Percentiles rank a stretch among this genome's conserved stretches.
These are phyloP conservation scores for Manis javanica DNA, from an alignment of 2,797 vertebrate genomes.

Conservation along the genomic window DNA sequence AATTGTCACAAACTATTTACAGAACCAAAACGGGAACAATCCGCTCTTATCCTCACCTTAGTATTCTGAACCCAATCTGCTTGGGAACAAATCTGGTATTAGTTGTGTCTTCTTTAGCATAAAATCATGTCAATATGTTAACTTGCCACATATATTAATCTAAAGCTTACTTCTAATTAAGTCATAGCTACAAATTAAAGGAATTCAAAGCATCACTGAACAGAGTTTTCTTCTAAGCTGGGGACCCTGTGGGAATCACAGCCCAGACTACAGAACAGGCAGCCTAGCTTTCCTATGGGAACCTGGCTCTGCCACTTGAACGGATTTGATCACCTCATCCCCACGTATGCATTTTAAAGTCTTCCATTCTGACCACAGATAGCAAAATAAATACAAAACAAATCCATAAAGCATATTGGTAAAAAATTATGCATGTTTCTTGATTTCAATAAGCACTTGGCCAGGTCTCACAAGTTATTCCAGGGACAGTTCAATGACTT, in stretches of 20 bases:
- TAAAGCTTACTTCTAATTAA: conserved; percentile 70
- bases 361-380: neutral
- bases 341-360: neutral
- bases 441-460: neutral
- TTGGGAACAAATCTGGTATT: conserved; percentile 26
- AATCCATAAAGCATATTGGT: neutral
- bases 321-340: neutral
- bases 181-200: conserved; percentile 63
- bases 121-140: conserved; percentile 72
- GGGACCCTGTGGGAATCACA: neutral
- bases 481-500: neutral
- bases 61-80: conserved; percentile 48
- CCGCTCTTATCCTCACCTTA: neutral
- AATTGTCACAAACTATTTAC: conserved; percentile 79
- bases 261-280: neutral
- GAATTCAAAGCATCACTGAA: neutral
- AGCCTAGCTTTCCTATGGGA: neutral
- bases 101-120: conserved; percentile 25
- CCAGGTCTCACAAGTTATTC: neutral
- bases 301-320: neutral
- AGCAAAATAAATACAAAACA: neutral
- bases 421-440: neutral
- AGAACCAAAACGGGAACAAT: conserved; percentile 69
- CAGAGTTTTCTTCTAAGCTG: neutral
- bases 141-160: conserved; percentile 58